Evolutionary conservation across 2,888 invertebrate genomes (phyloP), one percentile per base, ranked within the genome.

Genomic region (Serripes groenlandicus): DNA sequence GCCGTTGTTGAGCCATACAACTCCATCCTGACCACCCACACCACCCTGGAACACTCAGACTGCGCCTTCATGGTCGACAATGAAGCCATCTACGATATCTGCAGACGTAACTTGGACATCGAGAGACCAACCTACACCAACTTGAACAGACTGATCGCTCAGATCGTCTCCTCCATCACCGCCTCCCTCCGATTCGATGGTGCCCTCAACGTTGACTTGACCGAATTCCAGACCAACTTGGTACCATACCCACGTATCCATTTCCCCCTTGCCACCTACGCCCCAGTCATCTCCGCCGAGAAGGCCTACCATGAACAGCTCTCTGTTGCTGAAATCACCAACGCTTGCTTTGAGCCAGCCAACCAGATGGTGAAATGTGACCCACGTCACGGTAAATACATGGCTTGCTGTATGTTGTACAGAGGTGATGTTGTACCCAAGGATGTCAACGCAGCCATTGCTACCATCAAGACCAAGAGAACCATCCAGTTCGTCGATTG

Each of bases 1-100:
- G 97, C 98, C 0, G 98, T 98, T 15, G 98, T 98, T 54, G 98
- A 98, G 94, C 98, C 98, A 0, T 99, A 99, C 97, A 99, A 99
- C 96, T 98, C 98, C 0, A 98, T 99, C 79, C 91, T 92, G 86
- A 92, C 93, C 77, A 92, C 93, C 75, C 93, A 93, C 82, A 91
- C 91, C 78, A 92, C 92, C 37, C 90, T 93, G 54, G 93, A 93
- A 79, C 93, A 93, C 88, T 91, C 92, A 23, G 92, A 93, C 87
- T 92, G 92, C 72, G 91, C 92, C 75, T 92, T 99, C 96, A 98
- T 98, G 98, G 97, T 95, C 62, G 98, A 98, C 95, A 98, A 98
- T 92, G 98, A 98, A 94, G 98, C 98, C 64, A 96, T 98, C 91
- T 92, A 91, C 79, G 90, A 92, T 79, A 91, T 92, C 97, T 94